Base-by-base conservation (phyloP, 2,113 vertebrate species). In the Pristiophorus japonicus region DNA sequence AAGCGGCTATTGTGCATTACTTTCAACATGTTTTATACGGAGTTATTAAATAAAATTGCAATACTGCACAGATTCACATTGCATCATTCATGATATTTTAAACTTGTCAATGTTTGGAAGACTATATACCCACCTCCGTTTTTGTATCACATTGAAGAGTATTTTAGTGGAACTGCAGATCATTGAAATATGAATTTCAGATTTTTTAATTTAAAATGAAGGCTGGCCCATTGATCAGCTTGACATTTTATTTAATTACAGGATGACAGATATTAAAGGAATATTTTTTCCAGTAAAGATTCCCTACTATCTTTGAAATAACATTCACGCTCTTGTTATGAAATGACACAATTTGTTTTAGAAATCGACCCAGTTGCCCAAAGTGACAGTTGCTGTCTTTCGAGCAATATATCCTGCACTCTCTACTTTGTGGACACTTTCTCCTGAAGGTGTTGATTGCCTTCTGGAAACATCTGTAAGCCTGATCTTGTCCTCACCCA, bases 131-230 rank as follows among this genome's bases (percentile, higher is more conserved):
- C 30, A 91, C 27, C 55, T 62, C 34, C 3, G 14, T 91, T 34
- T 91, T 59, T 67, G 11, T 47, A 45, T 27, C 24, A 65, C 34
- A 38, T 47, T 94, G 42, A 14, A 16, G 22, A 67, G 38, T 66
- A 94, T 4, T 65, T 45, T 59, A 27, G 24, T 30, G 38, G 65
- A 66, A 67, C 92, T 94, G 92, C 4, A 70, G 45, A 47, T 30
- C 66, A 93, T 63, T 18, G n/a, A 93, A 66, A 93, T 42, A 45
- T 42, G 38, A 93, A 66, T 93, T 65, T 42, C 24, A 30, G 47
- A 16, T 67, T 47, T 65, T 94, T 70, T 73, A 94, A 51, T 51
- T 51, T 94, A 94, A 94, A 51, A 94, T 51, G 42, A 94, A 70
- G 66, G 1, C 11, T 47, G 42, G 27, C 65, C 24, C 93, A 94